Percentiles rank a stretch among this genome's conserved stretches.
phyloP scores from a whole-genome alignment of 2,113 vertebrate genomes.

The Triplophysa tibetana region DNA sequence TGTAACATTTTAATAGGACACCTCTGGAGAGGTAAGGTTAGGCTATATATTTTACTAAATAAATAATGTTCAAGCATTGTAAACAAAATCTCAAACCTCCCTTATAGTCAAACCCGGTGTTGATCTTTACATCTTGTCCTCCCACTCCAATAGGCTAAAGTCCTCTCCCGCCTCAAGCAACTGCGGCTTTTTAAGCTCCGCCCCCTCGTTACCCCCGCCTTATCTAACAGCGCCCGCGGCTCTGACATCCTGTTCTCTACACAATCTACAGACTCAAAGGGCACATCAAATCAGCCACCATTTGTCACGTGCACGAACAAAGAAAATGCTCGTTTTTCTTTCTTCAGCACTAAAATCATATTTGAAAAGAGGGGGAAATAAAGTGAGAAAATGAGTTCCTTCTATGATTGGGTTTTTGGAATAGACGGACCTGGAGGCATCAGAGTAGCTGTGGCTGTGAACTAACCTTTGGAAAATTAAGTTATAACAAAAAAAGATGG shows the following conservation, averaged over 20 bases:
- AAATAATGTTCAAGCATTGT: neutral
- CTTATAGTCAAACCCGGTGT: constrained; percentile 24
- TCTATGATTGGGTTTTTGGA: constrained; percentile 18
- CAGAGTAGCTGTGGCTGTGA: neutral
- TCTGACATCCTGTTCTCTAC: constrained; percentile 48
- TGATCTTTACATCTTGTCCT: constrained; percentile 44
- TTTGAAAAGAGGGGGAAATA: constrained; percentile 5
- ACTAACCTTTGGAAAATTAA: constrained; percentile 30
- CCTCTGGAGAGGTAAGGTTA: too few relatives aligned
- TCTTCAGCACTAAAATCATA: constrained; percentile 30
- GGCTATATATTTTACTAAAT: neutral
- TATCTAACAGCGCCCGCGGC: constrained; percentile 31
- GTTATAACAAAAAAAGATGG: constrained; percentile 26
- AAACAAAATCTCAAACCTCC: constrained; percentile 14
- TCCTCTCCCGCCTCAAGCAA: constrained; percentile 40
- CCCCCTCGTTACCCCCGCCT: constrained; percentile 32
- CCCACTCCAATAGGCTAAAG: constrained; percentile 18
- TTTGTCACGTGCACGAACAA: constrained; percentile 54
- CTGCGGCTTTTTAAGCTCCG: constrained; percentile 36
- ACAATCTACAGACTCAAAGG: constrained; percentile 46
- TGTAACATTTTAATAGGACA: too few relatives aligned
- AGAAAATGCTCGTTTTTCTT: constrained; percentile 36
- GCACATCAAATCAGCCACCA: constrained; percentile 50
- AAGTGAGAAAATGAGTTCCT: neutral
- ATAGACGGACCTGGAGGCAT: neutral